Evolutionary conservation across 1,140 invertebrate species (phyloP).

Genomic region (Heliconius himera): DNA sequence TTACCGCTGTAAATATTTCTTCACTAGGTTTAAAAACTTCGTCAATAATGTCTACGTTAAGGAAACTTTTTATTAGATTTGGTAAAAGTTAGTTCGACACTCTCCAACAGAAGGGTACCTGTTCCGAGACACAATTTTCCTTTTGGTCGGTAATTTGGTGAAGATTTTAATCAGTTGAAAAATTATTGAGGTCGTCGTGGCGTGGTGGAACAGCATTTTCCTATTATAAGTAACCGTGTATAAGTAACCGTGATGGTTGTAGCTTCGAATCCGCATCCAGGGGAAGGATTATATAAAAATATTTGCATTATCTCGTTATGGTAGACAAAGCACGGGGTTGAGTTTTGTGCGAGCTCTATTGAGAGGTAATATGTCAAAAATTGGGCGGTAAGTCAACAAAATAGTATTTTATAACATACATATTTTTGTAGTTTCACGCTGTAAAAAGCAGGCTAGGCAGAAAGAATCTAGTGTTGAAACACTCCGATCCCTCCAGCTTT

Average conservation of each 20-base stretch:
- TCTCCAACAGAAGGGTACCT: slow-evolving; percentile 15
- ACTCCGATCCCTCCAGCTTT: neutral
- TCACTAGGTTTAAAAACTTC: slow-evolving; percentile 9
- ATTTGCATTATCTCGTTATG: too few relatives aligned
- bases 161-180: slow-evolving; percentile 13
- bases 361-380: too few relatives aligned
- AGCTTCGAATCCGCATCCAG: too few relatives aligned
- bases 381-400: too few relatives aligned
- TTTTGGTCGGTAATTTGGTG: neutral
- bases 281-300: too few relatives aligned
- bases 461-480: neutral
- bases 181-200: too few relatives aligned
- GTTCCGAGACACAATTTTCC: slow-evolving; percentile 21
- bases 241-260: too few relatives aligned
- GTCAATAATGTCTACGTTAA: slow-evolving; percentile 22
- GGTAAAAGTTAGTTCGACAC: slow-evolving; percentile 23
- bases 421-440: neutral
- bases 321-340: too few relatives aligned
- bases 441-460: neutral
- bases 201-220: too few relatives aligned
- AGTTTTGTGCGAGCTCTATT: too few relatives aligned
- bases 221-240: too few relatives aligned
- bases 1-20: slow-evolving; percentile 20
- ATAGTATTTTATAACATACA: too few relatives aligned
- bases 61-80: slow-evolving; percentile 21